Conservation (phyloP, 2,888 invertebrate genomes). For the Stegophylla sp. region DNA sequence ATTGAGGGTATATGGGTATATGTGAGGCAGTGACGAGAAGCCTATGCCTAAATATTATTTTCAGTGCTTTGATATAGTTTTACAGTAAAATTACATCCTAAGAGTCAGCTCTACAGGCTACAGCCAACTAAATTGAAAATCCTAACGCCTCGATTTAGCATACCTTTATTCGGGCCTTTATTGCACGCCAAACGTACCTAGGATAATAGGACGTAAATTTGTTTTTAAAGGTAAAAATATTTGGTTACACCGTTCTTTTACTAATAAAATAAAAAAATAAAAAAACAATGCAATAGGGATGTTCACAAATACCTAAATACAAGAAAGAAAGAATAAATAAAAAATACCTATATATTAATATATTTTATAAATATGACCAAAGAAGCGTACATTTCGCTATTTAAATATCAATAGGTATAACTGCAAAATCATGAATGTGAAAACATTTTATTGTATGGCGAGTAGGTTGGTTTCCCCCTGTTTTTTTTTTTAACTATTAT, state of each 20-base stretch:
- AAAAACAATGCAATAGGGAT: not conserved
- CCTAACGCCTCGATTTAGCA: no score
- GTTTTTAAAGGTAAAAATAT: conserved; percentile 12
- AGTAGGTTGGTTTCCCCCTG: not conserved
- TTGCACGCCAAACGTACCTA: conserved; percentile 7
- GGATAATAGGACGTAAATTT: conserved; percentile 2
- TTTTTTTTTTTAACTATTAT: not conserved
- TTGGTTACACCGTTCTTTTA: not conserved
- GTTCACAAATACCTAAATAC: not conserved
- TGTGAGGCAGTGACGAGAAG: no score
- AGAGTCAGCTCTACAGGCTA: no score
- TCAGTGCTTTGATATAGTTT: no score
- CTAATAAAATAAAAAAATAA: no score
- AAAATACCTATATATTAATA: not conserved
- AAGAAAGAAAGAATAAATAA: not conserved
- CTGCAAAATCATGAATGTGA: conserved; percentile 5
- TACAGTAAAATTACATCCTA: no score
- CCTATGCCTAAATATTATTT: no score
- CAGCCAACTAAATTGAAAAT: no score
- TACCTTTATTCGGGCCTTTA: no score
- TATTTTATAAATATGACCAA: not conserved
- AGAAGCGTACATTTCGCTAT: not conserved
- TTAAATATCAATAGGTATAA: not conserved
- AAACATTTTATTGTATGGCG: conserved; percentile 4
- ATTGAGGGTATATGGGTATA: no score